Percentiles rank a stretch among this genome's conserved stretches.
Conservation (phyloP, 2,888 invertebrate species). For the Ceriagrion tenellum region DNA sequence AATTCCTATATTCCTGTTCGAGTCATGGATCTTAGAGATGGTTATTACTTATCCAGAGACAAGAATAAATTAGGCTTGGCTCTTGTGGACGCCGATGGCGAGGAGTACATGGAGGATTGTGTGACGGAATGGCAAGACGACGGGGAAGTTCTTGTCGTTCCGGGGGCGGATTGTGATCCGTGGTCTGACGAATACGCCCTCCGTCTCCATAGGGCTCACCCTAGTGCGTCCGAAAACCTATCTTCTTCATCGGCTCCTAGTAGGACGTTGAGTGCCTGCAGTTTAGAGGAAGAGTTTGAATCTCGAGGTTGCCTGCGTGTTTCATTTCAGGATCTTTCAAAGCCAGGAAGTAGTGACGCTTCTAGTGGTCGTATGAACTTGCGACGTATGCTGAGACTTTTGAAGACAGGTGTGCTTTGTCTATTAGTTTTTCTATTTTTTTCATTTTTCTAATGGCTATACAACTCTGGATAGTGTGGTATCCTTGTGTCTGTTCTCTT, state of each 20-base stretch:
- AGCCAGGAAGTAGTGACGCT: constrained; percentile 27
- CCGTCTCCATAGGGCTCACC: constrained; percentile 43
- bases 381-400: constrained; percentile 33
- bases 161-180: constrained; percentile 44
- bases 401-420: not conserved
- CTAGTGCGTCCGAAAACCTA: not conserved
- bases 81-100: constrained; percentile 11
- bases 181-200: constrained; percentile 60
- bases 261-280: not conserved
- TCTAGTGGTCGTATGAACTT: constrained; percentile 30
- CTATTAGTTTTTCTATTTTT: not conserved
- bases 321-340: constrained; percentile 55
- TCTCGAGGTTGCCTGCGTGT: constrained; percentile 44
- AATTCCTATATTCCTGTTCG: not conserved
- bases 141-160: constrained; percentile 48
- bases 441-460: no score
- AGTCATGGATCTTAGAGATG: not conserved
- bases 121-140: constrained; percentile 50
- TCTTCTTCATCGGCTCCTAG: not conserved
- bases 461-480: no score
- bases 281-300: constrained; percentile 52
- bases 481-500: no score
- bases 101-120: constrained; percentile 48
- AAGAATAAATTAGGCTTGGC: not conserved
- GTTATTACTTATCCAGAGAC: not conserved